phyloP scores from a whole-genome alignment of 2,888 invertebrate genomes.

The Stictocephala bisonia region DNA sequence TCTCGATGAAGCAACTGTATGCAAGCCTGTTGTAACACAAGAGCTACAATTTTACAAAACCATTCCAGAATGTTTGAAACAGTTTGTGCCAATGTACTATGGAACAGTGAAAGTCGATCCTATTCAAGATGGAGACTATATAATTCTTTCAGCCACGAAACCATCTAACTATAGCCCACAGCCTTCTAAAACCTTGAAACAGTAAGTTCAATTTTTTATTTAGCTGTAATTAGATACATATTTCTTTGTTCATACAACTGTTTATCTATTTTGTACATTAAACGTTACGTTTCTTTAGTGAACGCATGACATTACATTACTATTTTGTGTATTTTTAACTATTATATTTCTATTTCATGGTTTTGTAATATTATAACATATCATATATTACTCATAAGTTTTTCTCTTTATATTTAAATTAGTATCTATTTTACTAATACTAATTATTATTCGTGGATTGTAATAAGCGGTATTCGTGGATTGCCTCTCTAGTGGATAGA shows the following conservation, averaged over 20 bases:
- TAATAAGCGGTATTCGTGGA: too few species aligned
- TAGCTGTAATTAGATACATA: not conserved
- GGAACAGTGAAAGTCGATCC: conserved; percentile 66
- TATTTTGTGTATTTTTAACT: too few species aligned
- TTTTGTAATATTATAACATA: too few species aligned
- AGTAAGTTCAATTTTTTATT: conserved; percentile 38
- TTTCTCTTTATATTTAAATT: too few species aligned
- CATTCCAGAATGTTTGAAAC: conserved; percentile 66
- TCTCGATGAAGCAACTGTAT: conserved; percentile 67
- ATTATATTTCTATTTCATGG: too few species aligned
- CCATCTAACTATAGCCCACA: conserved; percentile 60
- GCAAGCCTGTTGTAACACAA: conserved; percentile 68
- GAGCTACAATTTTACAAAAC: conserved; percentile 69
- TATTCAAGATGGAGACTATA: conserved; percentile 66
- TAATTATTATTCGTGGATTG: too few species aligned
- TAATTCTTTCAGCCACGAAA: conserved; percentile 65
- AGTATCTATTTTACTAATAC: too few species aligned
- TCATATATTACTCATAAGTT: too few species aligned
- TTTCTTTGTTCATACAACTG: not conserved
- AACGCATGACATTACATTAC: too few species aligned
- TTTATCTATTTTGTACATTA: too few species aligned
- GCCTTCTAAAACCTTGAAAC: conserved; percentile 43
- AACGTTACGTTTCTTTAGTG: too few species aligned
- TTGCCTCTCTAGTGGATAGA: too few species aligned
- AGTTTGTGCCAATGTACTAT: conserved; percentile 68